Evolutionary conservation across 64 coral and sea anemone species (phyloP).

Genomic region (Pocillopora damicornis): DNA sequence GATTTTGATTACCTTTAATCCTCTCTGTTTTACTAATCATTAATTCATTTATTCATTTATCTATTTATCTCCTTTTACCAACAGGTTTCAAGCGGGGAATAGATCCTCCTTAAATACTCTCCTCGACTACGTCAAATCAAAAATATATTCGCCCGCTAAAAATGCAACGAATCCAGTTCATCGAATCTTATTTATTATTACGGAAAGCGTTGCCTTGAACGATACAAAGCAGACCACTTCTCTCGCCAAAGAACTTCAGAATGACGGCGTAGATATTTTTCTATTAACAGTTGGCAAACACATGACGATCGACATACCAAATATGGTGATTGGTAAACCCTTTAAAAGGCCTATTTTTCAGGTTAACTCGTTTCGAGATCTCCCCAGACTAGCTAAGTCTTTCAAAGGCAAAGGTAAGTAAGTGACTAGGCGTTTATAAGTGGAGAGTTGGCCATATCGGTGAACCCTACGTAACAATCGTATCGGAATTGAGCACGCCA

Average conservation of each 20-base stretch:
- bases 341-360: neutral
- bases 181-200: constrained; percentile 3
- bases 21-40: too few species aligned
- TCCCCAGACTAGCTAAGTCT: neutral
- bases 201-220: neutral
- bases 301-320: neutral
- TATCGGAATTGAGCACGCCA: too few species aligned
- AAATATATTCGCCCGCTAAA: neutral
- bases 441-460: too few species aligned
- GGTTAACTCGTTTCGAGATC: neutral
- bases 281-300: constrained; percentile 21
- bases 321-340: neutral
- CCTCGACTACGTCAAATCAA: neutral
- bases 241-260: neutral
- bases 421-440: too few species aligned
- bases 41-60: too few species aligned
- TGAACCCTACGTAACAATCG: too few species aligned
- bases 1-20: too few species aligned
- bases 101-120: neutral
- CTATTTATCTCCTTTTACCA: too few species aligned
- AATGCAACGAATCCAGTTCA: neutral
- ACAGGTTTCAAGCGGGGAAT: neutral
- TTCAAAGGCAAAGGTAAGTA: constrained; percentile 22
- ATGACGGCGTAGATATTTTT: neutral
- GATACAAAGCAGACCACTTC: neutral